A percentile compares a stretch with the other conserved stretches of the same genome.
Evolutionary conservation across 1,140 invertebrate species (phyloP).

Genomic region (Drosophila takahashii): DNA sequence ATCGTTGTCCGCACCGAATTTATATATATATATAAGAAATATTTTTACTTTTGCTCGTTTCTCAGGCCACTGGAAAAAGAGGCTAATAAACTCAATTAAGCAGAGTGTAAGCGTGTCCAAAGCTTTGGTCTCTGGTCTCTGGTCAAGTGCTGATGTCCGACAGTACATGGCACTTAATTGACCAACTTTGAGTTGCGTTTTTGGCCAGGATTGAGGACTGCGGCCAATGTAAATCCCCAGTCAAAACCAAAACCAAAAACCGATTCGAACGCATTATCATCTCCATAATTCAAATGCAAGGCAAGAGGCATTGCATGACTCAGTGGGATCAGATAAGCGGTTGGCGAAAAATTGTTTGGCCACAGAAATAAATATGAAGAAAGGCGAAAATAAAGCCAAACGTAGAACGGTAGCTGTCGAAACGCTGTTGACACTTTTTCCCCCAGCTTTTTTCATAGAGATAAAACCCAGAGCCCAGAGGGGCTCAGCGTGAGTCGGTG

Average conservation of each 20-base stretch:
- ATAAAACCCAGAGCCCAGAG: conserved; percentile 36
- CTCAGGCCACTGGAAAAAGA: conserved; percentile 27
- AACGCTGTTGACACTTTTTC: conserved; percentile 74
- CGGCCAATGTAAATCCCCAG: conserved; percentile 15
- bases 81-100: conserved; percentile 81
- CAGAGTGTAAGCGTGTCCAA: conserved; percentile 52
- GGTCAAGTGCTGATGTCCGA: conserved; percentile 52
- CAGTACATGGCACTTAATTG: conserved; percentile 77
- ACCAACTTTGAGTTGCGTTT: conserved; percentile 49
- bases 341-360: conserved; percentile 68
- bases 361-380: conserved; percentile 73
- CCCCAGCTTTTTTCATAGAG: conserved; percentile 26
- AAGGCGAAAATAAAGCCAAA: conserved; percentile 54
- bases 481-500: conserved; percentile 42
- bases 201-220: conserved; percentile 18
- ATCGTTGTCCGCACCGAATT: conserved; percentile 63
- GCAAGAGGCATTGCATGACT: conserved; percentile 75
- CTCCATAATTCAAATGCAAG: conserved; percentile 79
- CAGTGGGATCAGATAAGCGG: conserved; percentile 73
- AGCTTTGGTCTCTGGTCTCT: conserved; percentile 6
- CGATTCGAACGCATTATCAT: conserved; percentile 78
- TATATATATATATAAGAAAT: conserved; percentile 55
- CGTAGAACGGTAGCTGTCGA: conserved; percentile 74
- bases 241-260: conserved; percentile 34
- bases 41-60: conserved; percentile 44